Evolutionary conservation across 1,140 invertebrate genomes (phyloP).

Genomic region (Hetaerina americana): DNA sequence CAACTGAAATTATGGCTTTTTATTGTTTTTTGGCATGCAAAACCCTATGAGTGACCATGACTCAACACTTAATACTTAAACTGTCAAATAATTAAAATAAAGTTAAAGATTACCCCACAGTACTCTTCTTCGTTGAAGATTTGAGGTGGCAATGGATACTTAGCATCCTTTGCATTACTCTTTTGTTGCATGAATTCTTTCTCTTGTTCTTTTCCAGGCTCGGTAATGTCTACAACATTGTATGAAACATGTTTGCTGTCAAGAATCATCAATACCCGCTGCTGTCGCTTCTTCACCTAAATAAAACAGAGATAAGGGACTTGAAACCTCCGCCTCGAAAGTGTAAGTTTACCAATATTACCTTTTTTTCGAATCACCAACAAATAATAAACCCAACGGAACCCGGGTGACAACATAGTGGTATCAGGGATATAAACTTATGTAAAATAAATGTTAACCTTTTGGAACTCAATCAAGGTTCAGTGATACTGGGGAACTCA

Average conservation of each 20-base stretch:
- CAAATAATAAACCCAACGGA: too few relatives aligned
- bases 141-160: constrained; percentile 76
- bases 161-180: constrained; percentile 59
- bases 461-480: neutral
- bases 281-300: constrained; percentile 88
- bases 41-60: too few relatives aligned
- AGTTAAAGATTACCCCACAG: constrained; percentile 86
- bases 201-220: constrained; percentile 72
- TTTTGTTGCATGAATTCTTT: constrained; percentile 89
- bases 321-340: constrained; percentile 4
- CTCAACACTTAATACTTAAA: too few relatives aligned
- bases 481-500: too few relatives aligned
- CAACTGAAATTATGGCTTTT: too few relatives aligned
- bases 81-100: too few relatives aligned
- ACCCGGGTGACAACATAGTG: too few relatives aligned
- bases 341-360: too few relatives aligned
- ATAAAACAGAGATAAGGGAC: constrained; percentile 22
- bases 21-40: too few relatives aligned
- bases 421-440: too few relatives aligned
- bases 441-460: neutral
- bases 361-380: too few relatives aligned
- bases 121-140: constrained; percentile 87
- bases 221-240: constrained; percentile 82
- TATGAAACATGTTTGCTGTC: constrained; percentile 80
- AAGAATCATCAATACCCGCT: constrained; percentile 79